Conservation (phyloP, 2,113 vertebrate genomes). For the Brachypodius melanocephalos region DNA sequence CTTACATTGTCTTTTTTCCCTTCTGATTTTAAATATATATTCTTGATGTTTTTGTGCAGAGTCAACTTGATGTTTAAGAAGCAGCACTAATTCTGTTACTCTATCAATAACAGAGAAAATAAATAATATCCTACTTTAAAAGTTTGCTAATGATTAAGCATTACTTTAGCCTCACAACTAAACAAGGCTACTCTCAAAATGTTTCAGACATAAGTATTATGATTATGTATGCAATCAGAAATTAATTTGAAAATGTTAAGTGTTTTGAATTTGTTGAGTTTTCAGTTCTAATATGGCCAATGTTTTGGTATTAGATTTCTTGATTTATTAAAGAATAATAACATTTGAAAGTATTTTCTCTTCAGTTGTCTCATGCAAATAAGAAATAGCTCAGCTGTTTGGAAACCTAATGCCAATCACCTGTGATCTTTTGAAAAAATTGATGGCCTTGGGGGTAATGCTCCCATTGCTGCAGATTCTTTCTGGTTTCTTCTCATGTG, state of each 20-base stretch:
- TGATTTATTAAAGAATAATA: not conserved
- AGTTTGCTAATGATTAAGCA: not conserved
- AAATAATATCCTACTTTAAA: not conserved
- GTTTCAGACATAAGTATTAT: not conserved
- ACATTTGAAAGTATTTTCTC: not conserved
- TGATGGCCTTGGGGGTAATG: not conserved
- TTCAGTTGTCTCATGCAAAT: not conserved
- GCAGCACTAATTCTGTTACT: not conserved
- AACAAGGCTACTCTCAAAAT: not conserved
- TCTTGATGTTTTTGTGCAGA: not conserved
- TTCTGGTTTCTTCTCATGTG: not conserved
- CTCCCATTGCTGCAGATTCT: not conserved
- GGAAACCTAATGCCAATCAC: not conserved
- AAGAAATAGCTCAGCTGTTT: not conserved
- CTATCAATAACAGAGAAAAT: not conserved
- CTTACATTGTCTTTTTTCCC: not conserved
- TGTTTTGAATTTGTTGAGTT: not conserved
- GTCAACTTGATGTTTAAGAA: not conserved
- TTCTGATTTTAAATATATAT: not conserved
- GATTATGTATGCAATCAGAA: not conserved
- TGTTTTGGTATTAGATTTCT: not conserved
- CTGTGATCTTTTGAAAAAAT: not conserved
- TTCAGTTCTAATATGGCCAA: not conserved
- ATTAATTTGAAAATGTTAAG: not conserved
- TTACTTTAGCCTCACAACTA: not conserved